Conservation (phyloP, 1,140 invertebrate species). For the Cydia strobilella region DNA sequence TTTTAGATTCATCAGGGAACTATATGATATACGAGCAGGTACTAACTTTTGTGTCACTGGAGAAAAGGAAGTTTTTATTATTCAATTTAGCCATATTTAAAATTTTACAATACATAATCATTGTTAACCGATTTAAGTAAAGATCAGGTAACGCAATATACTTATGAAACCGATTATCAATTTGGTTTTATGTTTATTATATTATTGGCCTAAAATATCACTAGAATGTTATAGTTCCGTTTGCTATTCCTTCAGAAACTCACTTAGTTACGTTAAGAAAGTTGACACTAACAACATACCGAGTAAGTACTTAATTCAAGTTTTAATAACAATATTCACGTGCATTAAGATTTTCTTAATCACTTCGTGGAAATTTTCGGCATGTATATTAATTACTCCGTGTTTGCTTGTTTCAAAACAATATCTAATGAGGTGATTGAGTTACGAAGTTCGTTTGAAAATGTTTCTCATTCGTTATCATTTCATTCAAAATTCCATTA, state of each 20-base stretch:
- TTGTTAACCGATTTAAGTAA: too few species aligned
- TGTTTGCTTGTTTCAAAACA: conserved; percentile 27
- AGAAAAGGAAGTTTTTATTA: too few species aligned
- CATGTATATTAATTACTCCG: conserved; percentile 30
- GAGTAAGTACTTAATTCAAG: conserved; percentile 23
- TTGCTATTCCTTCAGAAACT: background rate
- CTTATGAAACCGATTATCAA: too few species aligned
- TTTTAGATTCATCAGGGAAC: too few species aligned
- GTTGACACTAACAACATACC: conserved; percentile 3
- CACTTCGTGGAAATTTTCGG: background rate
- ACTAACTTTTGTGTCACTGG: too few species aligned
- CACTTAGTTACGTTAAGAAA: background rate
- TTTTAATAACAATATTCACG: conserved; percentile 15
- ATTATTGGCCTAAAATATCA: too few species aligned
- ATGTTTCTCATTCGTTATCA: conserved; percentile 7
- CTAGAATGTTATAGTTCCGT: too few species aligned
- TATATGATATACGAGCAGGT: too few species aligned
- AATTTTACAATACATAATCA: too few species aligned
- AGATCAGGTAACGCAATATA: too few species aligned
- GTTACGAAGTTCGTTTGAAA: conserved; percentile 14
- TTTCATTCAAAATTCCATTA: background rate
- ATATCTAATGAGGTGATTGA: conserved; percentile 21
- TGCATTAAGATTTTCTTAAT: conserved; percentile 14
- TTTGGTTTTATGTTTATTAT: too few species aligned
- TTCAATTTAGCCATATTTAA: too few species aligned